phyloP scores from a whole-genome alignment of 2,888 invertebrate genomes.

The Capitulum mitella region DNA sequence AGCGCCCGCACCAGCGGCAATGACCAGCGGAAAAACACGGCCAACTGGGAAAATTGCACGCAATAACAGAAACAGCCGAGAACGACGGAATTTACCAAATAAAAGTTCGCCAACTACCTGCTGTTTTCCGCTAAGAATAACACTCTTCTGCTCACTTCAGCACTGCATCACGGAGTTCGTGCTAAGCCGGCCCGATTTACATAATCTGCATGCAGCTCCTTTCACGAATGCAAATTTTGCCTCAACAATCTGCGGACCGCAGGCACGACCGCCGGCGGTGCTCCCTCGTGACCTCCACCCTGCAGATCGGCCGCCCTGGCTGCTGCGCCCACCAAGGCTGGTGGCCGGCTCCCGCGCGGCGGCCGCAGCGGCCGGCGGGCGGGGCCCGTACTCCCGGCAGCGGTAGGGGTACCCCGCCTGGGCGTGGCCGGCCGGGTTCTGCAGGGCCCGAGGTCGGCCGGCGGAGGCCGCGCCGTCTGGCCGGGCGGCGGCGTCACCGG shows the following conservation, averaged over 20 bases:
- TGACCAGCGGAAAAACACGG: no score
- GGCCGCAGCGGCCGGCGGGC: background rate
- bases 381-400: no score
- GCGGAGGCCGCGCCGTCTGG: background rate
- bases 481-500: no score
- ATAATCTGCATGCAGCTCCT: conserved; percentile 16
- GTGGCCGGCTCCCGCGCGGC: background rate
- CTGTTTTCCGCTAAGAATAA: no score
- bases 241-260: background rate
- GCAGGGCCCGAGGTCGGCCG: background rate
- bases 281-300: background rate
- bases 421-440: background rate
- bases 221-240: conserved; percentile 7
- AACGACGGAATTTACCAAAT: no score
- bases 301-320: background rate
- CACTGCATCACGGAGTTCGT: background rate
- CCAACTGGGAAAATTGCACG: no score
- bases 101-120: no score
- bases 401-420: no score
- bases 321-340: background rate
- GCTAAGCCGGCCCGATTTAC: background rate
- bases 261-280: background rate
- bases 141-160: no score
- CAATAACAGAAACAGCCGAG: no score
- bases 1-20: no score